Percentiles rank a stretch among this genome's conserved stretches.
Evolutionary conservation across 2,888 invertebrate species (phyloP).

Genomic region (Rugalucina vietnamica): DNA sequence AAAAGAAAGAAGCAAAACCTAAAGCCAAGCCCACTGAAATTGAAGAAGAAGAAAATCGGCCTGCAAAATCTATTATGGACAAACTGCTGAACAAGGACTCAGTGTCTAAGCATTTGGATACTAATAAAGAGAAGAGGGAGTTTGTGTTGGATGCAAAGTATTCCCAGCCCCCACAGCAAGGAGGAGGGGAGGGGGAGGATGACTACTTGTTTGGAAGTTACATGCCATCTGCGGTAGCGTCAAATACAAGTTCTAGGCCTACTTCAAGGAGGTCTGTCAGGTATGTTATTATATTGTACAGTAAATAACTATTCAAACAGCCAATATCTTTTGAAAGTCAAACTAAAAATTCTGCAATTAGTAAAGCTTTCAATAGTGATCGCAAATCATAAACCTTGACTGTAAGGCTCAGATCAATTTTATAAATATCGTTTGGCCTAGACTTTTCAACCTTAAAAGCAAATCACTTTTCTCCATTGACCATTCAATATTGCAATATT

Average conservation of each 20-base stretch:
- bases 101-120: conserved; percentile 72
- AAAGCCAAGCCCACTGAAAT: conserved; percentile 45
- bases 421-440: too few species aligned
- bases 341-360: too few species aligned
- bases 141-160: conserved; percentile 80
- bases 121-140: conserved; percentile 71
- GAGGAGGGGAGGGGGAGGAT: conserved; percentile 73
- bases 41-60: conserved; percentile 66
- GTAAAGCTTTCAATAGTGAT: not conserved
- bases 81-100: conserved; percentile 75
- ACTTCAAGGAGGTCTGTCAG: conserved; percentile 92
- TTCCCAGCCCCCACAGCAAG: conserved; percentile 51
- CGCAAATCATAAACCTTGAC: not conserved
- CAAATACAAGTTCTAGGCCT: conserved; percentile 97
- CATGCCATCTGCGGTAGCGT: conserved; percentile 87
- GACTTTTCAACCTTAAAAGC: too few species aligned
- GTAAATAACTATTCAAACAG: not conserved
- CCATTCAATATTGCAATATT: too few species aligned
- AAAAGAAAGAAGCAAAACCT: conserved; percentile 51
- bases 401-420: too few species aligned
- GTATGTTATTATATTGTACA: conserved; percentile 84
- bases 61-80: conserved; percentile 77
- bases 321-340: too few species aligned
- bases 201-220: conserved; percentile 82
- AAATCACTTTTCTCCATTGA: too few species aligned